Evolutionary conservation across 2,797 vertebrate species (phyloP), one percentile per base, ranked within the genome.

Genomic region (Potorous gilbertii): DNA sequence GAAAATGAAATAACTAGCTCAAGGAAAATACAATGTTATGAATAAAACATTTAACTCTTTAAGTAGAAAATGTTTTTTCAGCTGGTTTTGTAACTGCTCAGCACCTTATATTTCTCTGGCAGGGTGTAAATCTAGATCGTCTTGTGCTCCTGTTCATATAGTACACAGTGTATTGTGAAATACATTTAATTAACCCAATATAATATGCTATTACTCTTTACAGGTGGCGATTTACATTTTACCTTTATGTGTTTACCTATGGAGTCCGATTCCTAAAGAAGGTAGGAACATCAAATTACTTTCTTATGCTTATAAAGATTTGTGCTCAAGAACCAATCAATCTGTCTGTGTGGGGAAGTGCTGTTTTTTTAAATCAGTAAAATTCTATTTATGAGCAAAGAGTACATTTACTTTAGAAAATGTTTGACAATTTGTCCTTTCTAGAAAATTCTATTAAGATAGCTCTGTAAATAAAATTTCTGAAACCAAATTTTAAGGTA

Each of bases 221-320:
- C 98, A 99, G 99, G 99, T 99, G 99, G 99, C 99, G 99, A 98
- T 99, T 99, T 98, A 99, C 99, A 52, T 99, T 99, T 99, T 99
- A 99, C 98, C 99, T 99, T 92, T 99, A 99, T 98, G 99, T 99
- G 98, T 99, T 99, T 98, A 99, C 99, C 95, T 99, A 99, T 40
- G 99, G 99, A 98, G 99, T 99, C 91, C 99, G 99, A 96, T 99
- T 99, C 98, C 99, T 99, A 97, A 99, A 99, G 99, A 99, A 99
- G 99, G 99, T 99, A 99, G 97, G 99, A 97, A 97, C 50, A 93
- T 94, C 56, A 0, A 94, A 93, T 98, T 98, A 95, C 16, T 95
- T 95, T 93, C 62, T 95, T 97, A 93, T 97, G 93, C 28, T 97
- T 97, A 97, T 31, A 28, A 97, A 95, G 93, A 8, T 56, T 1